Evolutionary conservation across 2,113 vertebrate genomes (phyloP), one percentile per base, ranked within the genome.

Genomic region (Eulemur rufifrons): DNA sequence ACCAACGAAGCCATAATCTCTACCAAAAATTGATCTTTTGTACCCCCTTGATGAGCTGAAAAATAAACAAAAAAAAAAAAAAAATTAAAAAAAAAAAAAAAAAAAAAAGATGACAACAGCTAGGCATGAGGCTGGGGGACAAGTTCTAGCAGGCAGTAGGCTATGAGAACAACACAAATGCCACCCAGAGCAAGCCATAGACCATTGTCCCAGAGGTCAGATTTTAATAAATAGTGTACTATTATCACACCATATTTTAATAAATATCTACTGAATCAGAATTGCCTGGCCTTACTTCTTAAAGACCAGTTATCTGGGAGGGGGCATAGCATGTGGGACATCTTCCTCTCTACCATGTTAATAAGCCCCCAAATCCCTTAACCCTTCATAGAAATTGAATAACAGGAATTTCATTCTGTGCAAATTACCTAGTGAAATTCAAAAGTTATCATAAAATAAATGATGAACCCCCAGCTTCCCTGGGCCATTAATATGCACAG

Each of bases 391-490:
- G 87, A 89, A 68, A 86, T 25, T 47, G 18, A 89, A 34, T 69
- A 87, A 32, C 8, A 64, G 29, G 6, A 90, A 89, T 69, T 83
- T 81, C 17, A 52, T 61, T 66, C 64, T 29, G 9, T 64, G 17
- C 29, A 66, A 94, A 34, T 66, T 80, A 77, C 3, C 68, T 45
- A 59, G 52, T 73, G 20, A 96, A 91, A 96, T 37, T 94, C 52
- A 81, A 86, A 96, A 92, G 32, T 80, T 86, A 74, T 93, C 68
- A 13, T 52, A 29, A 94, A 83, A 95, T 56, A 92, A 80, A 42
- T 69, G 42, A 96, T 52, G 37, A 96, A 68, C 3, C 14, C 25
- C 27, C 12, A 61, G 25, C 54, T 85, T 93, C 47, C 61, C n/a
- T 39, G 34, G 9, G 18, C 45, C 94, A 91, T 74, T 66, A 78